Percentiles rank a stretch among this genome's conserved stretches.
Evolutionary conservation across 2,113 vertebrate species (phyloP).

Genomic region (Scolopax mira): DNA sequence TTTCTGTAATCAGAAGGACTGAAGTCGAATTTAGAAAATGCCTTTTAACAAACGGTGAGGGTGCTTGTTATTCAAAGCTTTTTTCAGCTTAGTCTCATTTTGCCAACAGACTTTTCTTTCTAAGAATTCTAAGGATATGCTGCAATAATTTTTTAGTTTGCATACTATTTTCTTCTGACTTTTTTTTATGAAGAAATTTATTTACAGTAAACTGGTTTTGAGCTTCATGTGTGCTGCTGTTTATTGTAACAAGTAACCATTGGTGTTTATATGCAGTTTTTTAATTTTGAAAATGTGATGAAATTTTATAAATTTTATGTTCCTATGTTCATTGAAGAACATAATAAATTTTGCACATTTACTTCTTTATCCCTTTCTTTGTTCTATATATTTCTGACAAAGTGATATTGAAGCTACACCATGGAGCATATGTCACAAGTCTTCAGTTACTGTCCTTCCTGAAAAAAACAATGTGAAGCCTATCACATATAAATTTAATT

Average conservation of each 20-base stretch:
- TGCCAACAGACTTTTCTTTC: not conserved
- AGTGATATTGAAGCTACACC: not conserved
- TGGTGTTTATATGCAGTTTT: not conserved
- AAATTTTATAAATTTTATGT: not conserved
- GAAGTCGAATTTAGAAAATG: not conserved
- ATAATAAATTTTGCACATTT: constrained; percentile 43
- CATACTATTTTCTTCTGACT: not conserved
- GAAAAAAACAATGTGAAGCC: not conserved
- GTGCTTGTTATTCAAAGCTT: not conserved
- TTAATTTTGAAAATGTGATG: not conserved
- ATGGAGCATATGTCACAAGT: not conserved
- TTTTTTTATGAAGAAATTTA: not conserved
- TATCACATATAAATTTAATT: not conserved
- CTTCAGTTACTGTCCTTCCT: not conserved
- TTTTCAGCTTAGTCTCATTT: not conserved
- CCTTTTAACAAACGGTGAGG: not conserved
- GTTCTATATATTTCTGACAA: not conserved
- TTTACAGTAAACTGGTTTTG: not conserved
- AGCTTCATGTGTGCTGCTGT: not conserved
- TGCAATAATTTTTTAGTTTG: not conserved
- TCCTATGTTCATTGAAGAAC: not conserved
- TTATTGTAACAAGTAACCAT: not conserved
- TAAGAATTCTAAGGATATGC: not conserved
- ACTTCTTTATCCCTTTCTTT: not conserved
- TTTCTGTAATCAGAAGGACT: not conserved